Evolutionary conservation across 53 echinoderm and acorn worm genomes (phyloP).

Genomic region (Henricia sp.): DNA sequence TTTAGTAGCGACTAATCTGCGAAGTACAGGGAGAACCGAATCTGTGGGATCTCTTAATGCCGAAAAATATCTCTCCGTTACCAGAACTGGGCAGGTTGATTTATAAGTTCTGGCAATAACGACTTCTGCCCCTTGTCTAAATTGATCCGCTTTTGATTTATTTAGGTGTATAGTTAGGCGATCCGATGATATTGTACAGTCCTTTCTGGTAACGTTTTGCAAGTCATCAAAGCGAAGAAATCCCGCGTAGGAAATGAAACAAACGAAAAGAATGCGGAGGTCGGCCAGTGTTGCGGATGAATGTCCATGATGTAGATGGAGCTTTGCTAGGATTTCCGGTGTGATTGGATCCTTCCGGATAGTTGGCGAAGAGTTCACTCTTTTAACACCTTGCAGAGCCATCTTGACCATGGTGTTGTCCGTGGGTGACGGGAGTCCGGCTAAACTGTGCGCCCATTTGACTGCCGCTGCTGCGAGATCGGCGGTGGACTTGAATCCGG

Average conservation of each 20-base stretch:
- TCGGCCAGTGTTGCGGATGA: constrained; percentile 23
- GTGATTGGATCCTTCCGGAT: constrained; percentile 36
- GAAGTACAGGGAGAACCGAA: too few species aligned
- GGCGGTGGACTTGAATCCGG: too few species aligned
- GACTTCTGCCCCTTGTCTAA: too few species aligned
- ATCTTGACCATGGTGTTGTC: constrained; percentile 17
- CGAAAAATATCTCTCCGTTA: too few species aligned
- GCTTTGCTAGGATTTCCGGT: constrained; percentile 11
- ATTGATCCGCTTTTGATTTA: constrained; percentile 31
- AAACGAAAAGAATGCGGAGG: not conserved
- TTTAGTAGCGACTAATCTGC: too few species aligned
- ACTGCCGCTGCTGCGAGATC: too few species aligned
- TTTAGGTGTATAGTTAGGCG: not conserved
- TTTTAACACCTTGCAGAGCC: constrained; percentile 17
- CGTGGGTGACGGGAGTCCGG: constrained; percentile 29
- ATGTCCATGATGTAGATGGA: not conserved
- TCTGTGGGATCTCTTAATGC: too few species aligned
- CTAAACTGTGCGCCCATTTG: too few species aligned
- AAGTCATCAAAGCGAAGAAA: constrained; percentile 43
- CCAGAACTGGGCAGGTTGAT: too few species aligned
- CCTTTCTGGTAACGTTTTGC: not conserved
- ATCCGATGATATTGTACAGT: constrained; percentile 6
- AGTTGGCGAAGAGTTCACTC: constrained; percentile 1
- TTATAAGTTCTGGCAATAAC: too few species aligned
- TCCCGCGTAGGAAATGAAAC: constrained; percentile 43